Base-by-base conservation (phyloP, 2,113 vertebrate species). In the Climacteris rufus region DNA sequence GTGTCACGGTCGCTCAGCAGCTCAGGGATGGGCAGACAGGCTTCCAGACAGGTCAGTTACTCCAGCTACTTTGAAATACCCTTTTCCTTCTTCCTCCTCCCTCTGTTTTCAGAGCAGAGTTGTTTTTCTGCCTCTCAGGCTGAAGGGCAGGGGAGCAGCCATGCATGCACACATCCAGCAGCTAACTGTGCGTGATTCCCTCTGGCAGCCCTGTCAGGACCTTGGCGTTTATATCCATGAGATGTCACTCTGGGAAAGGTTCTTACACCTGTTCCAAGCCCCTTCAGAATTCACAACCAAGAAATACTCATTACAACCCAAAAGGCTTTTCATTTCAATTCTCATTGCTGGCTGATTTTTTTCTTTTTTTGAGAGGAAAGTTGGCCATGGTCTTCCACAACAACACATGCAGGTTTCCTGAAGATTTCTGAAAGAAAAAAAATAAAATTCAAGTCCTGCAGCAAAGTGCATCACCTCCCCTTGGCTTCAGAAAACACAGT, bases 171-270 rank as follows among this genome's bases (percentile, higher is more conserved):
- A 44, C 75, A 90, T 57, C 63, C 21, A 79, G 68, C 76, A 86
- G 71, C 88, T 85, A 72, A 94, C 59, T 57, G 76, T 5, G 75
- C 0, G 0, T 69, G 90, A 95, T 59, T 88, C 88, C 83, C 90
- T 31, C 78, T 76, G 92, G 90, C 85, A 95, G 70, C 22, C 31
- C 85, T 95, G 83, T 57, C 94, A 94, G 80, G 31, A 72, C 75
- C 30, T 13, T 2, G 0, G 15, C 0, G 0, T 24, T 65, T 47
- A 30, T n/a, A 52, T 22, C 52, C 21, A 59, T 1, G 25, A 89
- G 60, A 78, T 82, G 86, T 37, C 83, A 78, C 68, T n/a, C 64
- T 13, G 27, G 68, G 60, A 92, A 93, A 60, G 42, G 66, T 27
- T 80, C 63, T 61, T 57, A 90, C 45, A 85, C 66, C 82, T 91